Evolutionary conservation across 2,888 invertebrate genomes (phyloP).

Genomic region (Ganaspis brasiliensis): DNA sequence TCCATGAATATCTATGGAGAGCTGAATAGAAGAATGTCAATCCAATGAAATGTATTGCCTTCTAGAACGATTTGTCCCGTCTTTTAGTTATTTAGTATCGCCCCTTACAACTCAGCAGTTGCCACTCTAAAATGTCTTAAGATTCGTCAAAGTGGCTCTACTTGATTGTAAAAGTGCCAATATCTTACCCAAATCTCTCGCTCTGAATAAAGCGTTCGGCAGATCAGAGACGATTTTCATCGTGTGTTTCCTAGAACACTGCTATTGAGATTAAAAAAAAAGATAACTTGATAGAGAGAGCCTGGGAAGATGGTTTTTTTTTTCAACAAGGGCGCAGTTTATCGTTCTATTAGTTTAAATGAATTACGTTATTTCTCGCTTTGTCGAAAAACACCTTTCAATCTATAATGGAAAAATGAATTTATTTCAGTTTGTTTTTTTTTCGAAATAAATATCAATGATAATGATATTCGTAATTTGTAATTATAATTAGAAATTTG

Average conservation of each 20-base stretch:
- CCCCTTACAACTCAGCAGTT: constrained; percentile 41
- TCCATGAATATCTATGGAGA: constrained; percentile 50
- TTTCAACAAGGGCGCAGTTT: neutral
- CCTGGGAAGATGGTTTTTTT: neutral
- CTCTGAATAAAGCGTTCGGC: constrained; percentile 24
- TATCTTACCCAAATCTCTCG: constrained; percentile 47
- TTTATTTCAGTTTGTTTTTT: no score
- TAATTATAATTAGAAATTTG: no score
- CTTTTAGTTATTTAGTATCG: constrained; percentile 48
- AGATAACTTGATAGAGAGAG: constrained; percentile 7
- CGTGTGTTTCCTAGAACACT: constrained; percentile 23
- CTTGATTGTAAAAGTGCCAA: constrained; percentile 44
- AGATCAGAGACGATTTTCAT: constrained; percentile 28
- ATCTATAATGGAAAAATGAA: no score
- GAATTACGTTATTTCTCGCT: neutral
- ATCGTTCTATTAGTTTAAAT: neutral
- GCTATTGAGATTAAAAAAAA: constrained; percentile 13
- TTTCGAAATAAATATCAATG: no score
- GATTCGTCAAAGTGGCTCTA: constrained; percentile 54
- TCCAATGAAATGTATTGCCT: constrained; percentile 54
- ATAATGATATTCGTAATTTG: no score
- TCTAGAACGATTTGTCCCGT: constrained; percentile 59
- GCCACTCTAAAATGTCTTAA: constrained; percentile 36
- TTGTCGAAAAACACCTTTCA: neutral
- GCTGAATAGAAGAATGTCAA: constrained; percentile 50